Base-by-base conservation (phyloP, 2,888 invertebrate genomes). In the Tyria jacobaeae region DNA sequence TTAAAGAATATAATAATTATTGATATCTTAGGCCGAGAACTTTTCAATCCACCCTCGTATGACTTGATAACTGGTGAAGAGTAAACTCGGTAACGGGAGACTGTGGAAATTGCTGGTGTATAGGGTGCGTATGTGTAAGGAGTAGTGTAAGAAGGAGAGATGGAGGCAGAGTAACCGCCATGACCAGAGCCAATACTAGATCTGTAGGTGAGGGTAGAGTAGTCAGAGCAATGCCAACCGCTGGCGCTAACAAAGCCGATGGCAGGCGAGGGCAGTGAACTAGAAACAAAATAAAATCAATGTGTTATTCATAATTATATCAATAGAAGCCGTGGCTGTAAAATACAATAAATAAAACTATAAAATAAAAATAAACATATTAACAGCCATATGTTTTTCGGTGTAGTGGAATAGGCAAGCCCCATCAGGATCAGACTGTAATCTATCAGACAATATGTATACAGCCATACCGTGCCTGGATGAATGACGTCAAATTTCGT, bases 11-110 rank as follows among this genome's bases (percentile, higher is more conserved):
- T n/a, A n/a, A n/a, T n/a, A n/a, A n/a, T n/a, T n/a, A n/a, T n/a
- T n/a, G n/a, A n/a, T n/a, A n/a, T n/a, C n/a, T n/a, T n/a, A n/a
- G n/a, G n/a, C n/a, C n/a, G n/a, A n/a, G n/a, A n/a, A n/a, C n/a
- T n/a, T 21, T 62, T 62, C 3, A 61, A n/a, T n/a, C 54, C 2
- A 64, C 17, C 58, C 4, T 70, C 73, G 51, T 83, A 84, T 3
- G 85, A 78, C 56, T 80, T 82, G 27, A 83, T 73, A 15, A 83
- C 34, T 0, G 85, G 85, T 3, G 86, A 69, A 0, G 83, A 78
- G 62, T 86, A 87, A 1, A 86, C 78, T 65, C 83, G 83, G 71
- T 86, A 86, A 52, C 85, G 86, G 2, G 88, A 88, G 1, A 88
- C 84, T 15, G 81, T 76, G 0, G 89, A 88, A 15, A 87, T 50